These are phyloP conservation scores for Heliconius eleuchia DNA, from an alignment of 1,140 invertebrate species.

Conservation along the genomic window DNA sequence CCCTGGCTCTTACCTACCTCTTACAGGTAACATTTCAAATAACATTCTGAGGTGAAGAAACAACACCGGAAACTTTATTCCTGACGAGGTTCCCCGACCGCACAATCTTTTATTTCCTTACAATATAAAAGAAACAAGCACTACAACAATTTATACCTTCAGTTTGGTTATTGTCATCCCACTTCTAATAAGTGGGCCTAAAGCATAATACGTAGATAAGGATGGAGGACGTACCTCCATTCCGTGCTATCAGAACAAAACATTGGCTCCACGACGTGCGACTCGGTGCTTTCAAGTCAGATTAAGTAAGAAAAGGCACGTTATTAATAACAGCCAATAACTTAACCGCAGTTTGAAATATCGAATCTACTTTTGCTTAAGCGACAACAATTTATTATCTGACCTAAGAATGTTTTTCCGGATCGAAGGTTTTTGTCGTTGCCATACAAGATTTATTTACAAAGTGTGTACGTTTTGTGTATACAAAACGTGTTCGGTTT, in stretches of 20 bases:
- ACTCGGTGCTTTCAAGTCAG: conserved; percentile 76
- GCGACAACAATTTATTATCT: conserved; percentile 72
- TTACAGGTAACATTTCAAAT: no score
- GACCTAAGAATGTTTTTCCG: conserved; percentile 77
- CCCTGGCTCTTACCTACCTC: no score
- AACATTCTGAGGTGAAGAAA: no score
- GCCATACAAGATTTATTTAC: conserved; percentile 56
- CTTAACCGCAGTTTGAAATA: conserved; percentile 76
- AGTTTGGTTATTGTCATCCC: conserved; percentile 18
- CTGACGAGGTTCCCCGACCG: no score
- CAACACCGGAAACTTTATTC: no score
- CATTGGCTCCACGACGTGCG: conserved; percentile 67
- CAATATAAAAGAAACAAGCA: no score
- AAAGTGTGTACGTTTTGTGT: conserved; percentile 31
- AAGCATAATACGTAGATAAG: conserved; percentile 47
- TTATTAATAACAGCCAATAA: conserved; percentile 80
- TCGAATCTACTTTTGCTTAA: conserved; percentile 78
- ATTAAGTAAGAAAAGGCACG: conserved; percentile 76
- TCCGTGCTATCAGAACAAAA: conserved; percentile 67
- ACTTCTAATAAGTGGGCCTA: conserved; percentile 39
- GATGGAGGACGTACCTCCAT: conserved; percentile 48
- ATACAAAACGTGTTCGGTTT: conserved; percentile 16
- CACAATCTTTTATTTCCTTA: no score
- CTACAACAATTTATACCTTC: not conserved
- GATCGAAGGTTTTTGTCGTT: conserved; percentile 69